Percentiles rank a stretch among this genome's conserved stretches.
Conservation (phyloP, 1,140 invertebrate genomes). For the Acromyrmex charruanus region DNA sequence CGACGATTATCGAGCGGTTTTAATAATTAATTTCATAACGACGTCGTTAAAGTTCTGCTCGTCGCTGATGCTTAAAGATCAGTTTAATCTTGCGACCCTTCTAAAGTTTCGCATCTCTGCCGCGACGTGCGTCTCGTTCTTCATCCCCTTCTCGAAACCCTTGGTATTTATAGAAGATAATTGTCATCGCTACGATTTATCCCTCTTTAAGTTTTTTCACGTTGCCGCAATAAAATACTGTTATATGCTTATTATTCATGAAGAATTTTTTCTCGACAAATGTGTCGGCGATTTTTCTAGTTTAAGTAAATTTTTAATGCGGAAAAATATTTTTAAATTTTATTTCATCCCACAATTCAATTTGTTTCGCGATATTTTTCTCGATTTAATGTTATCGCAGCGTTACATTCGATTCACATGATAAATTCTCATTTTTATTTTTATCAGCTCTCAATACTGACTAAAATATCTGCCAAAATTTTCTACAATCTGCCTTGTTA, state of each 20-base stretch:
- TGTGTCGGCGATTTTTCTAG: background rate
- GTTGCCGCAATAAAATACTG: constrained; percentile 9
- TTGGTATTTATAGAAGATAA: constrained; percentile 37
- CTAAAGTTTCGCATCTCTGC: constrained; percentile 49
- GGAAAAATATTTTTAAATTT: constrained; percentile 44
- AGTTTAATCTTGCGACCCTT: constrained; percentile 61
- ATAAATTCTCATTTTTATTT: constrained; percentile 37
- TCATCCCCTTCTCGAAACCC: background rate
- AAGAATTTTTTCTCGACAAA: background rate
- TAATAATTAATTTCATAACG: constrained; percentile 75
- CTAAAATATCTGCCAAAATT: background rate
- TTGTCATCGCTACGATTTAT: constrained; percentile 30
- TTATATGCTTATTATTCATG: background rate
- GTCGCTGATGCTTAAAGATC: constrained; percentile 63
- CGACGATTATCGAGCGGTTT: constrained; percentile 73
- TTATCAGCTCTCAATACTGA: constrained; percentile 6
- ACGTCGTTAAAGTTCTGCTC: constrained; percentile 66
- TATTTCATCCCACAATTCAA: constrained; percentile 11
- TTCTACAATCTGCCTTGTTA: background rate
- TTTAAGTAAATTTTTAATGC: constrained; percentile 1
- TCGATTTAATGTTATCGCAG: constrained; percentile 8
- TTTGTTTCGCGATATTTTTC: constrained; percentile 25
- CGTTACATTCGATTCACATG: constrained; percentile 6
- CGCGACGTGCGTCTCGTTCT: constrained; percentile 13
- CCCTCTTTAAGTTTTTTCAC: constrained; percentile 19